Evolutionary conservation across 2,888 invertebrate genomes (phyloP).

Genomic region (Microchrysa polita): DNA sequence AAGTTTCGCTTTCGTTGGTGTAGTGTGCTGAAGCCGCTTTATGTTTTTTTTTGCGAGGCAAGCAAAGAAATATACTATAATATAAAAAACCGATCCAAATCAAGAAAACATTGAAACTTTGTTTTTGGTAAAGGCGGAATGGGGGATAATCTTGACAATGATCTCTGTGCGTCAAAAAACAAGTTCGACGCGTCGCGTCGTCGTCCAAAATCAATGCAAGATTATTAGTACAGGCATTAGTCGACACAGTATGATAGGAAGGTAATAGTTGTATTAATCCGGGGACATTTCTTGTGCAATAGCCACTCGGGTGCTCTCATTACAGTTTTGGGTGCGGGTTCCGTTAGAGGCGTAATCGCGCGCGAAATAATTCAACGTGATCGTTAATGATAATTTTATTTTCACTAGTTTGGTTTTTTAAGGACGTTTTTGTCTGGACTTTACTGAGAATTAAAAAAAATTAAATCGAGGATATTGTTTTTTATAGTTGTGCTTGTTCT

Average conservation of each 20-base stretch:
- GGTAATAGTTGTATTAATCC: constrained; percentile 6
- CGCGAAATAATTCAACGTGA: constrained; percentile 23
- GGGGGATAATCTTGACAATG: constrained; percentile 43
- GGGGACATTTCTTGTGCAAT: constrained; percentile 40
- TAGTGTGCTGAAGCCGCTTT: constrained; percentile 20
- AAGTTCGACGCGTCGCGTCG: constrained; percentile 31
- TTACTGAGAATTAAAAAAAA: too few relatives aligned
- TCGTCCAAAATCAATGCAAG: constrained; percentile 38
- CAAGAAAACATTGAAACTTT: constrained; percentile 33
- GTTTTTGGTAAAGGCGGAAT: constrained; percentile 36
- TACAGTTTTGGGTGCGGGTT: constrained; percentile 19
- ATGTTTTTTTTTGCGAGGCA: constrained; percentile 25
- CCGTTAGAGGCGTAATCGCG: constrained; percentile 8
- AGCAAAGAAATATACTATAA: neutral
- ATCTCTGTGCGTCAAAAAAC: constrained; percentile 40
- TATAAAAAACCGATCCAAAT: constrained; percentile 4
- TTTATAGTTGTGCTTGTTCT: constrained; percentile 56
- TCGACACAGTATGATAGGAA: constrained; percentile 30
- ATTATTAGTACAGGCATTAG: constrained; percentile 37
- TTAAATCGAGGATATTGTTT: neutral
- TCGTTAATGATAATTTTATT: constrained; percentile 1
- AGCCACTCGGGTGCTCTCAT: neutral
- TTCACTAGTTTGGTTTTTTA: neutral
- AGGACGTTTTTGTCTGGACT: neutral
- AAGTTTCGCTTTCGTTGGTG: constrained; percentile 39